These are phyloP conservation scores for Drosophila bocqueti DNA, from an alignment of 1,140 invertebrate species.

Conservation along the genomic window DNA sequence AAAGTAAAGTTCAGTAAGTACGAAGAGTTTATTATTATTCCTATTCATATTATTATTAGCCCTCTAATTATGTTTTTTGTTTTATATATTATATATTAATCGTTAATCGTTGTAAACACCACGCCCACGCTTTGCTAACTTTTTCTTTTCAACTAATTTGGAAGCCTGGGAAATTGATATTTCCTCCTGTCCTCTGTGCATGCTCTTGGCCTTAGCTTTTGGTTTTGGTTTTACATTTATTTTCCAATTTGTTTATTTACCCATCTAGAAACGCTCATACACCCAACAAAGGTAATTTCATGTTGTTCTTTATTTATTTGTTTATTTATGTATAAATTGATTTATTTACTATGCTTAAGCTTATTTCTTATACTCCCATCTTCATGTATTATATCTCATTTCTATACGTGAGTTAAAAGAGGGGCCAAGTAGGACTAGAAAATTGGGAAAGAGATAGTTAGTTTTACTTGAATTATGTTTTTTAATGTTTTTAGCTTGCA, in stretches of 20 bases:
- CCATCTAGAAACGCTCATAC: conserved; percentile 32
- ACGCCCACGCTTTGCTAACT: conserved; percentile 32
- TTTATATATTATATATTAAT: conserved; percentile 30
- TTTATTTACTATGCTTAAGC: conserved; percentile 6
- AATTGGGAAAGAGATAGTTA: neutral
- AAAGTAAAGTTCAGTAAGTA: conserved; percentile 80
- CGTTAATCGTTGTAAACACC: conserved; percentile 31
- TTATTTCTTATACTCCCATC: neutral
- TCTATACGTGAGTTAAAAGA: too few species aligned
- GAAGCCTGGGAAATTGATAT: neutral
- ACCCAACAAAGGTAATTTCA: conserved; percentile 21
- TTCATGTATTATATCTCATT: neutral
- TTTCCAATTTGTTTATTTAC: conserved; percentile 23
- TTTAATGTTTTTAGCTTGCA: neutral
- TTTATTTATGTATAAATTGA: neutral
- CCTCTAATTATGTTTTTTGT: conserved; percentile 38
- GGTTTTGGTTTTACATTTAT: conserved; percentile 10
- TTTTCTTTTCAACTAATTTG: conserved; percentile 22
- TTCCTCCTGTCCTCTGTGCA: neutral
- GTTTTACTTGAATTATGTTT: too few species aligned
- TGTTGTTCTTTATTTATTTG: conserved; percentile 1
- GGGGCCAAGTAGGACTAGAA: neutral
- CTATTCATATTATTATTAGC: conserved; percentile 37
- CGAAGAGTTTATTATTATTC: conserved; percentile 64
- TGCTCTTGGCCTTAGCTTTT: neutral